These are phyloP conservation scores for Lacerta bilineata DNA, from an alignment of 2,797 vertebrate genomes.

Conservation along the genomic window DNA sequence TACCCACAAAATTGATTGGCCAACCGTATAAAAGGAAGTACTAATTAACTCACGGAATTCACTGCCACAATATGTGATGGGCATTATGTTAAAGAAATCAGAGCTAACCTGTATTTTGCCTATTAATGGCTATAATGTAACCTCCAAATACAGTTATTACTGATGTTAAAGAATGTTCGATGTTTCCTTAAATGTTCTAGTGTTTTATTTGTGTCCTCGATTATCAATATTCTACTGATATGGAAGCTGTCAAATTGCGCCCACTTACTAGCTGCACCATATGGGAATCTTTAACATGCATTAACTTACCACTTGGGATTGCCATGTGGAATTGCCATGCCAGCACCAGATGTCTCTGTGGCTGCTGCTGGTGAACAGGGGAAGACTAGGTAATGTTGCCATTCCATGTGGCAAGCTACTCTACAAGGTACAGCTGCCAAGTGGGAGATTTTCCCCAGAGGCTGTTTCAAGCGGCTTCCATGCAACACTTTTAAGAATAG, in stretches of 20 bases:
- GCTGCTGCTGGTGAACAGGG: not conserved
- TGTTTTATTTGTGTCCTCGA: not conserved
- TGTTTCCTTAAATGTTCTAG: not conserved
- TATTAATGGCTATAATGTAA: not conserved
- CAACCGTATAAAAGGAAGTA: not conserved
- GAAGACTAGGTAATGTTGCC: not conserved
- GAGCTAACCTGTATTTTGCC: not conserved
- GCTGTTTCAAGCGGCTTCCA: not conserved
- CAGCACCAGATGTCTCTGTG: not conserved
- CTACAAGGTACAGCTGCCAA: not conserved
- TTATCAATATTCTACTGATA: not conserved
- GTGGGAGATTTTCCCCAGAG: not conserved
- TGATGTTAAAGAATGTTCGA: not conserved
- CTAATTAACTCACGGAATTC: not conserved
- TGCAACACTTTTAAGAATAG: not conserved
- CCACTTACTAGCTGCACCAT: not conserved
- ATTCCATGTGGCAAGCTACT: not conserved
- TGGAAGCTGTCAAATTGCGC: not conserved
- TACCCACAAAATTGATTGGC: not conserved
- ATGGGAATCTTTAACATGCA: not conserved
- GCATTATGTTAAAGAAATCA: not conserved
- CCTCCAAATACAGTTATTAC: not conserved
- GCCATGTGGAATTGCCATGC: not conserved
- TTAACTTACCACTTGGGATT: no score
- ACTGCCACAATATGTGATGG: no score